Evolutionary conservation across 2,888 invertebrate genomes (phyloP).

Genomic region (Corythucha ciliata): DNA sequence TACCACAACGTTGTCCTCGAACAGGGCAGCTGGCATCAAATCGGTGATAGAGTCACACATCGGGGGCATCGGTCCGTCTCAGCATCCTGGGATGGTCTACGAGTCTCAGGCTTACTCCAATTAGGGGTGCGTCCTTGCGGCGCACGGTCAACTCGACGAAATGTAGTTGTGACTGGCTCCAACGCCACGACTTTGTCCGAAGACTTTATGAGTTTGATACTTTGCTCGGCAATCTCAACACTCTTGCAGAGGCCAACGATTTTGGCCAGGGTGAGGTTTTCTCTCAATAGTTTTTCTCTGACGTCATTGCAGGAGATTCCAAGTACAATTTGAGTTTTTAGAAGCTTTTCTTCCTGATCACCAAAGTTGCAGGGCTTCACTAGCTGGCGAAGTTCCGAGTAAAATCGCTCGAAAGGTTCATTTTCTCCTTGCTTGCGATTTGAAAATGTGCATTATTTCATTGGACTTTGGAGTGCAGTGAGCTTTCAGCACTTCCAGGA

Average conservation of each 20-base stretch:
- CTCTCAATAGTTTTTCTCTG: not conserved
- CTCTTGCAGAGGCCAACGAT: not conserved
- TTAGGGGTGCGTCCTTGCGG: too few species aligned
- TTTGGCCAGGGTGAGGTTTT: not conserved
- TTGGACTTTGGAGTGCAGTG: slow-evolving; percentile 26
- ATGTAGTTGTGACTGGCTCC: too few species aligned
- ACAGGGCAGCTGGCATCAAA: too few species aligned
- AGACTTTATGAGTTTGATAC: too few species aligned
- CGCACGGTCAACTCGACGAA: too few species aligned
- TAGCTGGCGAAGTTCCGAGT: slow-evolving; percentile 18
- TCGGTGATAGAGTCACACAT: too few species aligned
- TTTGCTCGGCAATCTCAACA: not conserved
- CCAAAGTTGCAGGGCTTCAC: not conserved
- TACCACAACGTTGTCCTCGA: too few species aligned
- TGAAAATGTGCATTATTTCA: slow-evolving; percentile 26
- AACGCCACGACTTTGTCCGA: too few species aligned
- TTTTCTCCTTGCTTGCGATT: slow-evolving; percentile 21
- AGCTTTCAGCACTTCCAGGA: slow-evolving; percentile 19
- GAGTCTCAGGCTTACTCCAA: too few species aligned
- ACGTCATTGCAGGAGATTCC: not conserved
- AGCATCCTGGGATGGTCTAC: too few species aligned
- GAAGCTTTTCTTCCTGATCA: not conserved
- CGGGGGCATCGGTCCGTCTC: too few species aligned
- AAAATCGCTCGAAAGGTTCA: slow-evolving; percentile 26
- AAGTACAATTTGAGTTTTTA: not conserved